These are phyloP conservation scores for Umimayanthus chanpuru DNA, from an alignment of 92 coral and sea anemone species.

Conservation along the genomic window DNA sequence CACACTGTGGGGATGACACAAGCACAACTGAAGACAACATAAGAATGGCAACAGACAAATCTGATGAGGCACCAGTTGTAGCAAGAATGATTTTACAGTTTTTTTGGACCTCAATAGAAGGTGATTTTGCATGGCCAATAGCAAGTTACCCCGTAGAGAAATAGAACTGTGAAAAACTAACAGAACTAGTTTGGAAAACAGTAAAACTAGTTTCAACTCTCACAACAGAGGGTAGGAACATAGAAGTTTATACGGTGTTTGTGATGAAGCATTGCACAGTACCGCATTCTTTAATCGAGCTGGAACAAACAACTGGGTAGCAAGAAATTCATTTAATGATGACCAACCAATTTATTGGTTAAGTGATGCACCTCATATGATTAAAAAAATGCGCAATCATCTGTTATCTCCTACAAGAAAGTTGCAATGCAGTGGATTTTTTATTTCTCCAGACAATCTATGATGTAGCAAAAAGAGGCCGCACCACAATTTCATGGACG, in stretches of 20 bases:
- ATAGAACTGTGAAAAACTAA: slow-evolving; percentile 41
- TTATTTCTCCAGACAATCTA: background rate
- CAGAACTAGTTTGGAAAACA: slow-evolving; percentile 27
- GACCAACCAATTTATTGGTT: slow-evolving; percentile 50
- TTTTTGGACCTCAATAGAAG: slow-evolving; percentile 60
- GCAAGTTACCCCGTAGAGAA: slow-evolving; percentile 54
- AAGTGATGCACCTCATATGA: slow-evolving; percentile 51
- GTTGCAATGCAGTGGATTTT: background rate
- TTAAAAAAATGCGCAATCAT: slow-evolving; percentile 36
- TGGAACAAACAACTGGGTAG: slow-evolving; percentile 56
- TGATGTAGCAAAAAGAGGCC: slow-evolving; percentile 37
- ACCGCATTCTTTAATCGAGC: slow-evolving; percentile 49
- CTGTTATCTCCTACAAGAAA: background rate
- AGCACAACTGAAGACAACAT: background rate
- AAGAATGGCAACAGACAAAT: background rate
- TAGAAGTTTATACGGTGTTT: slow-evolving; percentile 59
- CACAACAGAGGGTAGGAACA: background rate
- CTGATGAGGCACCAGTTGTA: slow-evolving; percentile 1
- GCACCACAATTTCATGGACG: slow-evolving; percentile 38
- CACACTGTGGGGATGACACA: slow-evolving; percentile 21
- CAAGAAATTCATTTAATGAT: slow-evolving; percentile 40
- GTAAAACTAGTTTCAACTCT: background rate
- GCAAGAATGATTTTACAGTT: slow-evolving; percentile 52
- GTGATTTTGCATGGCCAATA: slow-evolving; percentile 64
- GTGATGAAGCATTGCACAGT: slow-evolving; percentile 57